Evolutionary conservation across 2,113 vertebrate genomes (phyloP).

Genomic region (Percopsis transmontana): DNA sequence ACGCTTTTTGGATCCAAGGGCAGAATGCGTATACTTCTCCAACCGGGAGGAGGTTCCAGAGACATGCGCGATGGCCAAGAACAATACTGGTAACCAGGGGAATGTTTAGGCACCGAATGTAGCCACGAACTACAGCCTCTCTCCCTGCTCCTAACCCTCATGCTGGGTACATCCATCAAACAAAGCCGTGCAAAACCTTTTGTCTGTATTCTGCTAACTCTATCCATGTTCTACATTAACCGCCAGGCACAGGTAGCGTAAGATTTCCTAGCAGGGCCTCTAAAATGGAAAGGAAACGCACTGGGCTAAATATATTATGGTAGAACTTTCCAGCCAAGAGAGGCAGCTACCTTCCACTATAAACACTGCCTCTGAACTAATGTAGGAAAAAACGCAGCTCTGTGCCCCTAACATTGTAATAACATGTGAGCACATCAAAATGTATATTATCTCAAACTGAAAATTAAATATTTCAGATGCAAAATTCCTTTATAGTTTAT

Average conservation of each 20-base stretch:
- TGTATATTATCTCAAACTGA: slow-evolving; percentile 20
- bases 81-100: slow-evolving; percentile 61
- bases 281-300: slow-evolving; percentile 53
- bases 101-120: slow-evolving; percentile 50
- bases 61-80: slow-evolving; percentile 49
- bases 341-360: slow-evolving; percentile 59
- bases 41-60: slow-evolving; percentile 52
- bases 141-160: slow-evolving; percentile 43
- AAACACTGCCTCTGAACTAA: slow-evolving; percentile 64
- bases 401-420: slow-evolving; percentile 50
- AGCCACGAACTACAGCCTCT: slow-evolving; percentile 43
- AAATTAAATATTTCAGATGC: slow-evolving; percentile 24
- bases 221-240: slow-evolving; percentile 52
- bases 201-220: slow-evolving; percentile 42
- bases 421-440: slow-evolving; percentile 55
- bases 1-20: slow-evolving; percentile 52
- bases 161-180: slow-evolving; percentile 45
- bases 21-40: slow-evolving; percentile 45
- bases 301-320: slow-evolving; percentile 47
- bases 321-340: slow-evolving; percentile 50
- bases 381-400: slow-evolving; percentile 61
- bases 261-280: slow-evolving; percentile 48
- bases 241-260: slow-evolving; percentile 53
- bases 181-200: slow-evolving; percentile 26
- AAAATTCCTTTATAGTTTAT: background rate